Evolutionary conservation across 2,113 vertebrate species (phyloP).

Genomic region (Genyomyrus donnyi): DNA sequence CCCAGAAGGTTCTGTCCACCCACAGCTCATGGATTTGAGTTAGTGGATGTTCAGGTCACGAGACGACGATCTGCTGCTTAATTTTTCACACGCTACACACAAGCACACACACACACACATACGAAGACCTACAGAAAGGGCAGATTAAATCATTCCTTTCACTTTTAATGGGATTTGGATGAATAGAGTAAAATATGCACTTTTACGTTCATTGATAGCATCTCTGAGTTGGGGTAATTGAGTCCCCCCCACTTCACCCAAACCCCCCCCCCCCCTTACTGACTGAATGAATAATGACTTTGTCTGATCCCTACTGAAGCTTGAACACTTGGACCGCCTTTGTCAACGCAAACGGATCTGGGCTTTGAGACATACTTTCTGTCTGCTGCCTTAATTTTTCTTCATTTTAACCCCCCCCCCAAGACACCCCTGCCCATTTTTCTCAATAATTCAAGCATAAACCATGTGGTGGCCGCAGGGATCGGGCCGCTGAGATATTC

Average conservation of each 20-base stretch:
- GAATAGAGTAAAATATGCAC: constrained; percentile 91
- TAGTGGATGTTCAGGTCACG: constrained; percentile 63
- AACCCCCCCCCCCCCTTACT: constrained; percentile 37
- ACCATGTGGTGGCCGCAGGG: constrained; percentile 64
- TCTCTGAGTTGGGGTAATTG: constrained; percentile 93
- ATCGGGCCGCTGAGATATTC: constrained; percentile 67
- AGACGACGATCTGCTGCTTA: constrained; percentile 77
- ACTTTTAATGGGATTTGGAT: constrained; percentile 83
- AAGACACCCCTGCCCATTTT: constrained; percentile 69
- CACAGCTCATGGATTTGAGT: constrained; percentile 52
- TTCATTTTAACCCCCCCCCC: constrained; percentile 74
- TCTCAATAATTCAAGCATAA: constrained; percentile 83
- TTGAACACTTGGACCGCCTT: constrained; percentile 79
- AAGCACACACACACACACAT: constrained; percentile 34
- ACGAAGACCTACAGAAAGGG: constrained; percentile 72
- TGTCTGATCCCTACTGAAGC: constrained; percentile 85
- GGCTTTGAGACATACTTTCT: constrained; percentile 82
- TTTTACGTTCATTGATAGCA: constrained; percentile 85
- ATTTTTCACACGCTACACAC: constrained; percentile 47
- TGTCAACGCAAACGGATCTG: constrained; percentile 76
- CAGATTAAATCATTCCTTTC: constrained; percentile 88
- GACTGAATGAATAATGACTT: constrained; percentile 91
- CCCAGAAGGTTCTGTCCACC: constrained; percentile 62
- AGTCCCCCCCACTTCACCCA: constrained; percentile 59
- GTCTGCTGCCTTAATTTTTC: constrained; percentile 90